Evolutionary conservation across 1,140 invertebrate species (phyloP), one percentile per base, ranked within the genome.

Genomic region (Lasaia peninsularis): DNA sequence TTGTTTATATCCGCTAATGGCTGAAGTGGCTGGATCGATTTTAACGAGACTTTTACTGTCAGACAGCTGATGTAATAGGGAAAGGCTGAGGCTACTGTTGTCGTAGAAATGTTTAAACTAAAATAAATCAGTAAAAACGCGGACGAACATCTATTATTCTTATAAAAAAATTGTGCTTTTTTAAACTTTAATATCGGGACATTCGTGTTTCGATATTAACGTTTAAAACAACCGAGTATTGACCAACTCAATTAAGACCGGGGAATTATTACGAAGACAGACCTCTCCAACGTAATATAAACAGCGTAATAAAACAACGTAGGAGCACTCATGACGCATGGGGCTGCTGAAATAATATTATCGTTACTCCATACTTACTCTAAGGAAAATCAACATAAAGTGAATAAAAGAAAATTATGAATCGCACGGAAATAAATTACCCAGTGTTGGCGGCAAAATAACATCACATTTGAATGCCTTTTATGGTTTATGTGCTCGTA

Each of bases 391-490:
- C 86, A 88, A 88, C 86, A 88, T 88, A 88, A 88, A 88, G 86
- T 88, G 86, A 88, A 88, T 88, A 88, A 88, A 88, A 86, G 83
- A 88, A 88, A 88, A 88, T 88, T 88, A 88, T 88, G 86, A 88
- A 88, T 86, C 78, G 82, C 86, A 75, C 77, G 71, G 71, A 86
- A 87, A 88, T 88, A 88, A 88, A 88, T 88, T 88, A 87, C 80
- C 73, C 75, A 65, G 78, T 80, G 82, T 88, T 85, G 83, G 86
- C 84, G 83, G 86, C 83, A 85, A 88, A 88, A 88, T 88, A 88
- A 88, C 86, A 88, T 88, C 86, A 81, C 86, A 86, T 86, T 86
- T 88, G 83, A 88, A 88, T 88, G 83, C 86, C 79, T 84, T 86
- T 86, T 88, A 86, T 88, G 83, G 78, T 88, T 88, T 88, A 88